Base-by-base conservation (phyloP, 2,797 vertebrate genomes). In the Fringilla coelebs region DNA sequence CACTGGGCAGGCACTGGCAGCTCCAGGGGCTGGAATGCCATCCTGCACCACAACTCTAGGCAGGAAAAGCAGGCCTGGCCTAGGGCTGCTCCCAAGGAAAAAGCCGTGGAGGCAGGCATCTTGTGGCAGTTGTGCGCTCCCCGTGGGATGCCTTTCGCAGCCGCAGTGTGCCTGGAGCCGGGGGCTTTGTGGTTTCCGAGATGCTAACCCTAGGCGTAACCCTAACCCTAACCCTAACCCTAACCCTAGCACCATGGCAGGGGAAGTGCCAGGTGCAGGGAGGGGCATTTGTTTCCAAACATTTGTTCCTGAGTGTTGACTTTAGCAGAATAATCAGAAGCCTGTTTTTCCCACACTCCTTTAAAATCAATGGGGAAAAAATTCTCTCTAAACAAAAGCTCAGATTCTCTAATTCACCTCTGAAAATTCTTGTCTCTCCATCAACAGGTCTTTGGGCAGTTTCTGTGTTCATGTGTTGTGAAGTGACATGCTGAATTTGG, bases 211-310 rank as follows among this genome's bases (percentile, higher is more conserved):
- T n/a, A n/a, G n/a, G n/a, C n/a, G n/a, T n/a, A n/a, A n/a, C n/a
- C n/a, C n/a, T n/a, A n/a, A n/a, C n/a, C n/a, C n/a, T n/a, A n/a
- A n/a, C n/a, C n/a, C n/a, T n/a, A n/a, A n/a, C n/a, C n/a, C n/a
- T n/a, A n/a, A n/a, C n/a, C n/a, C n/a, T n/a, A n/a, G 25, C 20
- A 17, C 22, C 0, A 0, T 13, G 28, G 9, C 2, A 3, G 3
- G 17, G 8, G 5, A 2, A 70, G 1, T 2, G 4, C 24, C 0
- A 0, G 17, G 16, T 20, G 1, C 29, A n/a, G 6, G 4, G 20
- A 67, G 6, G 22, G 11, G 4, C 31, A 15, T 34, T 38, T 14
- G 5, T 34, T 54, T 55, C 41, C 65, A 36, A 32, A 26, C 9
- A 61, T 29, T 61, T 61, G 41, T 81, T 90, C 15, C 16, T 3